Base-by-base conservation (phyloP, 2,888 invertebrate species). In the Andrena hattorfiana region DNA sequence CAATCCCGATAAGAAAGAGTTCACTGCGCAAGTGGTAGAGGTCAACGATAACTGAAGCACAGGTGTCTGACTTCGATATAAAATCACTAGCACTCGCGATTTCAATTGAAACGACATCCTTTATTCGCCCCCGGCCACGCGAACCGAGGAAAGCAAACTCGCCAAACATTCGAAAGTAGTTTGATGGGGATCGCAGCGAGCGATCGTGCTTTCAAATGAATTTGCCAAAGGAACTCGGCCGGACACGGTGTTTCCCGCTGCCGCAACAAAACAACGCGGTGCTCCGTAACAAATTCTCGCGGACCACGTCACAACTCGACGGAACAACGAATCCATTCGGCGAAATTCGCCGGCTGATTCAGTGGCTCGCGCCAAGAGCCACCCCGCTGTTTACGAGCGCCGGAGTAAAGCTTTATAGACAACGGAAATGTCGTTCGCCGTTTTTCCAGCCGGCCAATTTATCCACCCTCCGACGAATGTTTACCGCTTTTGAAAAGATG, bases 291-390 rank as follows among this genome's bases (percentile, higher is more conserved):
- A 42, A 59, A 59, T 70, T 59, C 48, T 69, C 69, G 69, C 42
- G 23, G 42, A 26, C 20, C 59, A 30, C 59, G 69, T 59, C 69
- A 59, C 59, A 28, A 48, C 69, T 69, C 59, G 69, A 28, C 69
- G 69, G 42, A 59, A 70, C 59, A 70, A 70, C 69, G 69, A 60
- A 60, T 70, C 59, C 26, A 8, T 70, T 48, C 42, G 26, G n/a
- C 59, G 28, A 60, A 59, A 70, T 42, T 35, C 69, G 69, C 42
- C n/a, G 1, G 13, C 13, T 26, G 69, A 56, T 35, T 42, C 59
- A 35, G 28, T 48, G 69, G 59, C 69, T 48, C 6, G 63, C 23
- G 63, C 56, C 42, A 28, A 42, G 48, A 60, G 42, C 10, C 59
- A n/a, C 28, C 51, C 16, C 35, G 35, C 42, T 60, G 60, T 71